Conservation (phyloP, 2,888 invertebrate species). For the Portevinia maculata region DNA sequence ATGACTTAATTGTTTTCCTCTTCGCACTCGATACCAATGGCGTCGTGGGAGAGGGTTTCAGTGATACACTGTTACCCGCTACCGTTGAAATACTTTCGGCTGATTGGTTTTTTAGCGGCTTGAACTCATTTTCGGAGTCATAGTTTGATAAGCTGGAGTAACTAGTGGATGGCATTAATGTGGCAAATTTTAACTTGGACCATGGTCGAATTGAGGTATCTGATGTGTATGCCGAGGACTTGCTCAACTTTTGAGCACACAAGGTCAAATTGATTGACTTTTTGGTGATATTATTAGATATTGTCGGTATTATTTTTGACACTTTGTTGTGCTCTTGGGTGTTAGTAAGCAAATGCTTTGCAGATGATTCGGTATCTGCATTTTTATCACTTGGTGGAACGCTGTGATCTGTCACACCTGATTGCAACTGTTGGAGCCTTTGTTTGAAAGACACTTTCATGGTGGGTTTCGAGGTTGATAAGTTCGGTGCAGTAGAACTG, state of each 20-base stretch:
- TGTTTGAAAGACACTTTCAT: constrained; percentile 87
- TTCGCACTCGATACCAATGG: constrained; percentile 29
- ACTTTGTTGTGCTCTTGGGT: constrained; percentile 83
- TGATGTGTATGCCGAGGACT: constrained; percentile 79
- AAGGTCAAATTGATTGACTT: constrained; percentile 70
- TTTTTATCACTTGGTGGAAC: constrained; percentile 42
- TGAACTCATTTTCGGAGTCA: constrained; percentile 78
- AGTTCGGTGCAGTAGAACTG: constrained; percentile 75
- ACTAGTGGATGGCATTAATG: constrained; percentile 81
- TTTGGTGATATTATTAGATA: constrained; percentile 78
- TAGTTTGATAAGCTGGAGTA: constrained; percentile 81
- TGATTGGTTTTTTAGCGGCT: constrained; percentile 78
- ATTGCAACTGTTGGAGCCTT: constrained; percentile 85
- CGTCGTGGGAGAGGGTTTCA: constrained; percentile 28
- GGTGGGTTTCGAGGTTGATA: constrained; percentile 78
- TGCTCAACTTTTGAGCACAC: constrained; percentile 63
- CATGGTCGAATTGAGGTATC: constrained; percentile 85
- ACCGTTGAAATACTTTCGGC: constrained; percentile 77
- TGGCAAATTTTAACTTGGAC: constrained; percentile 90
- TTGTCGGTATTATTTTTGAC: constrained; percentile 77
- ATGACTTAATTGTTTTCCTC: constrained; percentile 60
- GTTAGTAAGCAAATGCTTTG: constrained; percentile 81
- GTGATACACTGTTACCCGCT: constrained; percentile 51
- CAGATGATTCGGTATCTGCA: constrained; percentile 63
- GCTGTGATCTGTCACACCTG: constrained; percentile 73